Evolutionary conservation across 2,113 vertebrate species (phyloP).

Genomic region (Malurus alboscapulatus): DNA sequence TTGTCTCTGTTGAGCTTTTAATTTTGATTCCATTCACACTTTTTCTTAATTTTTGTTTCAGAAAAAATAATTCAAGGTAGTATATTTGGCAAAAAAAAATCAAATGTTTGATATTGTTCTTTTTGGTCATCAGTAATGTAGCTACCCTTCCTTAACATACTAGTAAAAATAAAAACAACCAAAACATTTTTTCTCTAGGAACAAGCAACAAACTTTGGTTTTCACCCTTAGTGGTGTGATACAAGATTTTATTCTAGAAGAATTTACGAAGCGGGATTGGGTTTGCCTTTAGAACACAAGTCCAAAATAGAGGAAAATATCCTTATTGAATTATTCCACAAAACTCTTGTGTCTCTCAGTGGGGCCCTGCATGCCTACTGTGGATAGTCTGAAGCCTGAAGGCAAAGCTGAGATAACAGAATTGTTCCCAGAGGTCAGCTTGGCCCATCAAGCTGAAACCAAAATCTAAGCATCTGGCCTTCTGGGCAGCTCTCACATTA

Average conservation of each 20-base stretch:
- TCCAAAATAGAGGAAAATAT: neutral
- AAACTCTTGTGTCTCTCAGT: neutral
- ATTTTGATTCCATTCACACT: neutral
- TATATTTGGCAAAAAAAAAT: neutral
- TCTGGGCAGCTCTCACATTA: neutral
- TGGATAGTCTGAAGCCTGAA: neutral
- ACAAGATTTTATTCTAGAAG: neutral
- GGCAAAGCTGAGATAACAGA: neutral
- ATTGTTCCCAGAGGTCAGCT: neutral
- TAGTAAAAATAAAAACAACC: neutral
- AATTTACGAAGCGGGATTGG: neutral
- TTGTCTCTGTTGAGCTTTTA: neutral
- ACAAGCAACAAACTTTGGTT: neutral
- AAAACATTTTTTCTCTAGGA: neutral
- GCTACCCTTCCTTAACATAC: neutral
- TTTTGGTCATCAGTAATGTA: neutral
- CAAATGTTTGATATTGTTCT: neutral
- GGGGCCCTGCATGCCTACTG: neutral
- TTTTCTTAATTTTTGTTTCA: neutral
- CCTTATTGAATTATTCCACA: neutral
- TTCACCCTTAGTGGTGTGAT: fast-evolving
- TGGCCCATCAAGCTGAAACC: neutral
- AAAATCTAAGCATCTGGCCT: neutral
- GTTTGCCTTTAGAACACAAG: neutral
- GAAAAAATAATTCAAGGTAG: neutral